phyloP scores from a whole-genome alignment of 2,113 vertebrate species.

The Butorides virescens region DNA sequence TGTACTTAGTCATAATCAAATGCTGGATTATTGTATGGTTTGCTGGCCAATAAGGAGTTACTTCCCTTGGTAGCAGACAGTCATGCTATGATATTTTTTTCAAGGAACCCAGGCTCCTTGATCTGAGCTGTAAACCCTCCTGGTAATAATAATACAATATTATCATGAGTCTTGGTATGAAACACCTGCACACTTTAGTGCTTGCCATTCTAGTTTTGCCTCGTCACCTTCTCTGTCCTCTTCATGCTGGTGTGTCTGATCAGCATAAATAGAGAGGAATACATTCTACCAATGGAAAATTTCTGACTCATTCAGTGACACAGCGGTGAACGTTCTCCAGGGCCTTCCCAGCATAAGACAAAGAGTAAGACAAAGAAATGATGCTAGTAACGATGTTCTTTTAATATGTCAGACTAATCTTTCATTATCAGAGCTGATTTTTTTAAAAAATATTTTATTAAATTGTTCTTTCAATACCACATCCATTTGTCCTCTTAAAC shows the following conservation, averaged over 20 bases:
- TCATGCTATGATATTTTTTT: not conserved
- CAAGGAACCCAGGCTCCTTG: not conserved
- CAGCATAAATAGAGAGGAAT: not conserved
- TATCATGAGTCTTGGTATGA: not conserved
- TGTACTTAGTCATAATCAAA: not conserved
- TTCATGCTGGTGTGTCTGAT: not conserved
- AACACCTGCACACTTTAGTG: not conserved
- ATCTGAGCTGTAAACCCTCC: not conserved
- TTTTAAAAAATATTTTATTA: not conserved
- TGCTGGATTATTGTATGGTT: not conserved
- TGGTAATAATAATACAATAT: not conserved
- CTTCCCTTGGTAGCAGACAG: not conserved
- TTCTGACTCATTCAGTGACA: not conserved
- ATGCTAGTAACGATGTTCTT: not conserved
- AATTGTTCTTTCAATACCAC: not conserved
- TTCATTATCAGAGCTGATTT: not conserved
- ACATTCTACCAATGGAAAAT: not conserved
- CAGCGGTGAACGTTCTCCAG: accelerated
- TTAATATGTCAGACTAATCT: not conserved
- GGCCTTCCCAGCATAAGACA: not conserved
- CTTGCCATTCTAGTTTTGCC: not conserved
- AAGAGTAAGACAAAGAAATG: not conserved
- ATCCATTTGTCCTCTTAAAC: not conserved
- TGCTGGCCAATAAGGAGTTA: not conserved
- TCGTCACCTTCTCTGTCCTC: not conserved